Evolutionary conservation across 2,113 vertebrate genomes (phyloP).

Genomic region (Zingel zingel): DNA sequence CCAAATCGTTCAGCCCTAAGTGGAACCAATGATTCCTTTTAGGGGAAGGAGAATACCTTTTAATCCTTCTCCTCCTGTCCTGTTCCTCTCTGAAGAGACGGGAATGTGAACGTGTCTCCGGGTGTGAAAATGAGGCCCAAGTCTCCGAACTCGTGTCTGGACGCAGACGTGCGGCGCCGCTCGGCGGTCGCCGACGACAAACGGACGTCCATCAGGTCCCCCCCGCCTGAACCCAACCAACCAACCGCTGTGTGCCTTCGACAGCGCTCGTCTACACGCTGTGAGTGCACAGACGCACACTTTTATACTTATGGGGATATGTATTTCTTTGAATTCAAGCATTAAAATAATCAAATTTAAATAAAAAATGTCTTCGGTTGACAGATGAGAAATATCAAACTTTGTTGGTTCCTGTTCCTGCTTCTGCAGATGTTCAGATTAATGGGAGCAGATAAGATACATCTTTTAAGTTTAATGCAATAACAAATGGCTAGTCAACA

Average conservation of each 20-base stretch:
- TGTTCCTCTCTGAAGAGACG: conserved; percentile 83
- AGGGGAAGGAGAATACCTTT: background rate
- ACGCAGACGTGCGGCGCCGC: conserved; percentile 86
- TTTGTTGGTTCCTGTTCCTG: background rate
- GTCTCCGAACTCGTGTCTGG: conserved; percentile 93
- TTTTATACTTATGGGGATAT: too few species aligned
- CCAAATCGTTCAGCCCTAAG: too few species aligned
- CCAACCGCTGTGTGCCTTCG: conserved; percentile 86
- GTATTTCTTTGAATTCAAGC: too few species aligned
- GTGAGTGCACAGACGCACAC: conserved; percentile 73
- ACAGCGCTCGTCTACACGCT: conserved; percentile 85
- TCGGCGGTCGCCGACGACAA: conserved; percentile 82
- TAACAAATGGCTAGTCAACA: too few species aligned
- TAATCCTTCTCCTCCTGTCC: background rate
- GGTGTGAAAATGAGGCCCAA: conserved; percentile 82
- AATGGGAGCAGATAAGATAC: background rate
- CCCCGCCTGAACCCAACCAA: conserved; percentile 75
- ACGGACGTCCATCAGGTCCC: conserved; percentile 52
- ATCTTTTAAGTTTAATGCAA: background rate
- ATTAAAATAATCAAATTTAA: background rate
- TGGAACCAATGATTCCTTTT: background rate
- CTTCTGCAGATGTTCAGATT: background rate
- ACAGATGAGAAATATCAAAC: background rate
- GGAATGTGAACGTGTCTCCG: conserved; percentile 70
- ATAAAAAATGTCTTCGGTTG: background rate